A percentile compares a stretch with the other conserved stretches of the same genome.
These are phyloP conservation scores for Pocota personata DNA, from an alignment of 2,888 invertebrate genomes.

Conservation along the genomic window DNA sequence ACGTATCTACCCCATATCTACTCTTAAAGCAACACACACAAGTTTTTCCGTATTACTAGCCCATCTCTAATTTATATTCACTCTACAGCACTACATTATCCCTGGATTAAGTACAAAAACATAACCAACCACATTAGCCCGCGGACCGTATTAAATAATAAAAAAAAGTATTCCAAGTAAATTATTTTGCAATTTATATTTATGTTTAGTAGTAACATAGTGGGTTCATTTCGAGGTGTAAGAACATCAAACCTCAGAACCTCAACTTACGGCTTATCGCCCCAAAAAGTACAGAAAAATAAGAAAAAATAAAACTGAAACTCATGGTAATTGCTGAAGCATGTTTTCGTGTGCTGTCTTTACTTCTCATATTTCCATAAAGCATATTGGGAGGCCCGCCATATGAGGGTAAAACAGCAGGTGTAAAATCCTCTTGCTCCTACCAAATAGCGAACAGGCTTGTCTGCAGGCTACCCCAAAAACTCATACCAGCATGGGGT, in stretches of 20 bases:
- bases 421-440: not conserved
- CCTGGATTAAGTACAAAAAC: not conserved
- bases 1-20: not conserved
- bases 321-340: slow-evolving; percentile 22
- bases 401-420: slow-evolving; percentile 11
- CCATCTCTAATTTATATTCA: not conserved
- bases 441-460: not conserved
- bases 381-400: not conserved
- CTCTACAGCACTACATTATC: not conserved
- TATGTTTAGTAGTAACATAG: not conserved
- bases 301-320: not conserved
- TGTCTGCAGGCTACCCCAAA: not conserved
- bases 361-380: slow-evolving; percentile 20
- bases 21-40: not conserved
- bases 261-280: not conserved
- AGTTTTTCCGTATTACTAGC: not conserved
- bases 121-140: not conserved
- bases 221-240: not conserved
- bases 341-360: not conserved
- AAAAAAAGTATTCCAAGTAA: slow-evolving; percentile 5
- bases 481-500: not conserved
- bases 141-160: not conserved
- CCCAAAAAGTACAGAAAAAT: not conserved
- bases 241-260: not conserved
- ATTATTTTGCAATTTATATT: slow-evolving; percentile 5